Conservation (phyloP, 2,797 vertebrate genomes). For the Tragopan temminckii region DNA sequence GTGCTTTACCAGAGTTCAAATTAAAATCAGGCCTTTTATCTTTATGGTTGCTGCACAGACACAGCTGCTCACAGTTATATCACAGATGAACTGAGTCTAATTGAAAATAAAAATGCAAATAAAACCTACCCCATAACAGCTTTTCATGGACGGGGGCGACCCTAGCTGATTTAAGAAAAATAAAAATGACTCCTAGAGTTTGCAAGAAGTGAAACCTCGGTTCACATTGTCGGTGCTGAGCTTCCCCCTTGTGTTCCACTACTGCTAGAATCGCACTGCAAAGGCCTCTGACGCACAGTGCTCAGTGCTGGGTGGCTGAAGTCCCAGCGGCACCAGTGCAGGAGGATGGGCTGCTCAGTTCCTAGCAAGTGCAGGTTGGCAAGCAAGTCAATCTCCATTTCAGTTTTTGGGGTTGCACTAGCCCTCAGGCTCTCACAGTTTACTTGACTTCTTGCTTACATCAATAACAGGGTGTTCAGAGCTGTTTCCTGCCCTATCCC, state of each 20-base stretch:
- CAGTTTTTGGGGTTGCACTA: neutral
- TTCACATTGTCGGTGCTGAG: conserved; percentile 26
- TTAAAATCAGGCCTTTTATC: conserved; percentile 86
- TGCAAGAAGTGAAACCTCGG: neutral
- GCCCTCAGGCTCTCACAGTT: neutral
- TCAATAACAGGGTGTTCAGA: neutral
- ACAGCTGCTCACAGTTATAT: conserved; percentile 85
- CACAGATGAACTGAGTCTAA: conserved; percentile 83
- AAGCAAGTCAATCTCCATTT: neutral
- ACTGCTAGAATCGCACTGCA: neutral
- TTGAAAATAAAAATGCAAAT: conserved; percentile 87
- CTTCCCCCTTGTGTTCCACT: conserved; percentile 27
- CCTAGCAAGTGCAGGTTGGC: neutral
- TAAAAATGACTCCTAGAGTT: conserved; percentile 48
- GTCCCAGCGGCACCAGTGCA: neutral
- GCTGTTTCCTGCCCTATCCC: neutral
- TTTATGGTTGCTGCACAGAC: conserved; percentile 78
- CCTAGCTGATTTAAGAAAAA: conserved; percentile 50
- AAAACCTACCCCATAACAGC: conserved; percentile 79
- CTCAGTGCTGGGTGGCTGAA: neutral
- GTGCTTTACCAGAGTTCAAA: conserved; percentile 84
- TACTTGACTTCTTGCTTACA: neutral
- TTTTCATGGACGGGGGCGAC: conserved; percentile 60
- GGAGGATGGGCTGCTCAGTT: neutral
- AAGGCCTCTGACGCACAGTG: neutral